These are phyloP conservation scores for Seriola dumerili DNA, from an alignment of 2,113 vertebrate species.

Conservation along the genomic window DNA sequence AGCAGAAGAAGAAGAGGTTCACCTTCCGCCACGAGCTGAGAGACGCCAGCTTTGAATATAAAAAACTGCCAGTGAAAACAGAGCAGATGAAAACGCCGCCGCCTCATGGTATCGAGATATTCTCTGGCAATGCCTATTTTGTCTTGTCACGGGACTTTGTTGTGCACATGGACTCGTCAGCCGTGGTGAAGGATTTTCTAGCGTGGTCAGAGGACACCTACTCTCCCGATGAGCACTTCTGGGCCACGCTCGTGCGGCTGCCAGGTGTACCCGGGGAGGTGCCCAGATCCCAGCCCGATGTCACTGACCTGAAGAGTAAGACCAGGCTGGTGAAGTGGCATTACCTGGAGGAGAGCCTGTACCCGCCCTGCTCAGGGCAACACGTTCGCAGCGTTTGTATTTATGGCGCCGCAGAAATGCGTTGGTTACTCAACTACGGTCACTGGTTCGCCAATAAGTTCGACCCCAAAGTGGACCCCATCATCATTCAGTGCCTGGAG, in stretches of 20 bases:
- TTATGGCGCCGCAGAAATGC: constrained; percentile 89
- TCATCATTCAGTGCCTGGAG: constrained; percentile 92
- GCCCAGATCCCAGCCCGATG: constrained; percentile 83
- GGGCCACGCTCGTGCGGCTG: constrained; percentile 92
- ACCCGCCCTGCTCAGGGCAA: constrained; percentile 90
- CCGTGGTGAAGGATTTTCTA: constrained; percentile 88
- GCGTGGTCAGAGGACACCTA: constrained; percentile 94
- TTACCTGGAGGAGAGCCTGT: constrained; percentile 88
- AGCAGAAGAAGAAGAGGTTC: constrained; percentile 39
- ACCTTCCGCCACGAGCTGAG: constrained; percentile 51
- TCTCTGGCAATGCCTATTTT: constrained; percentile 95
- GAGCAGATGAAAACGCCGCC: constrained; percentile 65
- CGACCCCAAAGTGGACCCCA: constrained; percentile 92
- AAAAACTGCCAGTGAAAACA: constrained; percentile 55
- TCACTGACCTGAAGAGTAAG: constrained; percentile 93
- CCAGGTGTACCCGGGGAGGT: constrained; percentile 91
- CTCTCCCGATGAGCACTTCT: constrained; percentile 96
- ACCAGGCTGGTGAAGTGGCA: constrained; percentile 95
- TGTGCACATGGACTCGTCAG: constrained; percentile 79
- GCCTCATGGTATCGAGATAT: constrained; percentile 90
- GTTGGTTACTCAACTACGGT: constrained; percentile 80
- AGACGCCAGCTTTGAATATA: constrained; percentile 34
- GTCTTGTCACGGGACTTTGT: constrained; percentile 90
- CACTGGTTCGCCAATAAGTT: constrained; percentile 98
- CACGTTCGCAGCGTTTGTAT: constrained; percentile 93